Percentiles rank a stretch among this genome's conserved stretches.
phyloP scores from a whole-genome alignment of 2,888 invertebrate genomes.

The Andrena hattorfiana region DNA sequence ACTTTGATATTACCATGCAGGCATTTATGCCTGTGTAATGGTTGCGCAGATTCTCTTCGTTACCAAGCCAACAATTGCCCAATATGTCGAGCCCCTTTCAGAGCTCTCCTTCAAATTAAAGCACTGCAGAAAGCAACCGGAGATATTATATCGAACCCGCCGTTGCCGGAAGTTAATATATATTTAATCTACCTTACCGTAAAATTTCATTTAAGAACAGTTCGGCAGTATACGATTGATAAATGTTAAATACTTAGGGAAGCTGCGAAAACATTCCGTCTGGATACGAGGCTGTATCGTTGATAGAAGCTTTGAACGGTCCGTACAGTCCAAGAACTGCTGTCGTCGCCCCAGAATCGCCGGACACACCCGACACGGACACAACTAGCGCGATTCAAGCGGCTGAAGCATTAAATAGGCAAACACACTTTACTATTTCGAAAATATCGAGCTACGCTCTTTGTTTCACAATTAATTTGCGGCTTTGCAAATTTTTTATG shows the following conservation, averaged over 20 bases:
- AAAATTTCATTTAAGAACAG: conserved; percentile 3
- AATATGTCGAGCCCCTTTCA: conserved; percentile 99
- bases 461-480: background rate
- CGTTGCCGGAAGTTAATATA: conserved; percentile 87
- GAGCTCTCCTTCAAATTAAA: conserved; percentile 97
- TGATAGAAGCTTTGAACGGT: conserved; percentile 98
- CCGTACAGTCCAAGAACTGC: conserved; percentile 88
- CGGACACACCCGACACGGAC: conserved; percentile 88
- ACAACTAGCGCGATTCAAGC: conserved; percentile 88
- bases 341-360: conserved; percentile 84
- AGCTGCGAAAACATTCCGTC: conserved; percentile 94
- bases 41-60: conserved; percentile 98
- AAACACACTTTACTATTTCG: conserved; percentile 29
- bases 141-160: conserved; percentile 86
- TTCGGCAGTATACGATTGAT: background rate
- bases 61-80: conserved; percentile 99
- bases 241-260: conserved; percentile 85
- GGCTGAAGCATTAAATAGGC: conserved; percentile 89
- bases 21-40: conserved; percentile 98
- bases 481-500: conserved; percentile 10
- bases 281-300: conserved; percentile 96
- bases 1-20: conserved; percentile 98
- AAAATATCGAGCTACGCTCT: background rate
- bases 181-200: background rate
- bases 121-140: conserved; percentile 93